phyloP scores from a whole-genome alignment of 2,797 vertebrate genomes.

The Ctenochaetus hawaiiensis region DNA sequence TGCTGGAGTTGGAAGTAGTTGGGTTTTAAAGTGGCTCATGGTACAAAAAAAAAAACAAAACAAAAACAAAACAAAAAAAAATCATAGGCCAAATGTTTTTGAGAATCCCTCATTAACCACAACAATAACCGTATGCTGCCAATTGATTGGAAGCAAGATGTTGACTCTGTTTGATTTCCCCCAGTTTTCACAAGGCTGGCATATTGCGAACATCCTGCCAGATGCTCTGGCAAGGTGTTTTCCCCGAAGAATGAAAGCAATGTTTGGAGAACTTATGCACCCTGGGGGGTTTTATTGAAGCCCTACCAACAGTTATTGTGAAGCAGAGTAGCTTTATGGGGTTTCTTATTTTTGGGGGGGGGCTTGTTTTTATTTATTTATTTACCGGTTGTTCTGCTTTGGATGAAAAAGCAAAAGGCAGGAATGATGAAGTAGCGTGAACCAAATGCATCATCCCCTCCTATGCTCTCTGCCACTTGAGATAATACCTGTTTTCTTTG shows the following conservation, averaged over 20 bases:
- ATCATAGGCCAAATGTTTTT: conserved; percentile 24
- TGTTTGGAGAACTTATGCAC: conserved; percentile 47
- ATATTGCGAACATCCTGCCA: conserved; percentile 51
- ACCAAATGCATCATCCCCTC: conserved; percentile 50
- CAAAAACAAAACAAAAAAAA: too few species aligned
- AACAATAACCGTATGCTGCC: conserved; percentile 49
- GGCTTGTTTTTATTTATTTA: conserved; percentile 4
- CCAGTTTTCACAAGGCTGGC: conserved; percentile 36
- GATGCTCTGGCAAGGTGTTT: conserved; percentile 55
- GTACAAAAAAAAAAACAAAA: not conserved
- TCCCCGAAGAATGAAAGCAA: conserved; percentile 49
- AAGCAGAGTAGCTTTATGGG: conserved; percentile 35
- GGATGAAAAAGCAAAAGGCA: conserved; percentile 39
- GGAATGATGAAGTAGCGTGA: conserved; percentile 46
- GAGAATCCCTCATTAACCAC: conserved; percentile 53
- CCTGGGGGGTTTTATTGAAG: conserved; percentile 52
- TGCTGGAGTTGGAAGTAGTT: conserved; percentile 6
- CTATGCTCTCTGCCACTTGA: conserved; percentile 54
- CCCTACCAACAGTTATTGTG: conserved; percentile 56
- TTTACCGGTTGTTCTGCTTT: conserved; percentile 44
- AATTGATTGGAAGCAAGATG: conserved; percentile 48
- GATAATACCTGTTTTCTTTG: conserved; percentile 72
- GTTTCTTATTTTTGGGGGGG: not conserved
- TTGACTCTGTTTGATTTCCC: conserved; percentile 55
- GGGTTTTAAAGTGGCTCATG: conserved; percentile 33